Base-by-base conservation (phyloP, 2,797 vertebrate species). In the Onychomys leucogaster region DNA sequence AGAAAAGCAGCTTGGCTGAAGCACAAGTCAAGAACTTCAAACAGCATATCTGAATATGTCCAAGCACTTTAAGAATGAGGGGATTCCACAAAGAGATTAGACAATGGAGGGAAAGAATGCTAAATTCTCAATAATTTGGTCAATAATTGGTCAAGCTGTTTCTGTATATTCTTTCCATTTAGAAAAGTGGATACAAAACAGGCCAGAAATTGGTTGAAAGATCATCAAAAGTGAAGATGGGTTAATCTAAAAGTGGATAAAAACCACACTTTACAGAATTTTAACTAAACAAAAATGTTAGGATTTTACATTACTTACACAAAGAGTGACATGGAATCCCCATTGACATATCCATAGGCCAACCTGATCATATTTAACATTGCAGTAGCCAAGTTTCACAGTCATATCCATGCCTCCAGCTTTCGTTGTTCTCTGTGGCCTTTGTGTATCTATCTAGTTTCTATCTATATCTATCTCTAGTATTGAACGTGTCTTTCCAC, bases 401-500 rank as follows among this genome's bases (percentile, higher is more conserved):
- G 34, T 77, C 52, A 55, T 77, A 89, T 84, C 91, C 34, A 91
- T 55, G 21, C 41, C 19, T 88, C 37, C 3, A 61, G 37, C 69
- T 93, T 76, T 73, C 46, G 91, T 27, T 77, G 27, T 49, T 34
- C 46, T 32, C 63, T 23, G 17, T 10, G 3, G 17, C n/a, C 17
- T 75, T 37, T n/a, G 10, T 23, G 76, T 90, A 88, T 27, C 65
- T 49, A 76, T 65, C 69, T 82, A 69, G 71, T 75, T 49, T 78
- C 57, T 43, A 43, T 75, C 37, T 43, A 13, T 75, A 43, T 43
- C 71, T 75, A 41, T 43, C 69, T 37, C 67, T 57, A 27, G 5
- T 34, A 43, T 25, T 77, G 87, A 65, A 81, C 32, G 73, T 91
- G 81, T 32, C 83, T 96, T 83, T 94, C 71, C n/a, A 85, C 80